A percentile compares a stretch with the other conserved stretches of the same genome.
These are phyloP conservation scores for Rhimphoctona megacephalus DNA, from an alignment of 2,888 invertebrate species.

Conservation along the genomic window DNA sequence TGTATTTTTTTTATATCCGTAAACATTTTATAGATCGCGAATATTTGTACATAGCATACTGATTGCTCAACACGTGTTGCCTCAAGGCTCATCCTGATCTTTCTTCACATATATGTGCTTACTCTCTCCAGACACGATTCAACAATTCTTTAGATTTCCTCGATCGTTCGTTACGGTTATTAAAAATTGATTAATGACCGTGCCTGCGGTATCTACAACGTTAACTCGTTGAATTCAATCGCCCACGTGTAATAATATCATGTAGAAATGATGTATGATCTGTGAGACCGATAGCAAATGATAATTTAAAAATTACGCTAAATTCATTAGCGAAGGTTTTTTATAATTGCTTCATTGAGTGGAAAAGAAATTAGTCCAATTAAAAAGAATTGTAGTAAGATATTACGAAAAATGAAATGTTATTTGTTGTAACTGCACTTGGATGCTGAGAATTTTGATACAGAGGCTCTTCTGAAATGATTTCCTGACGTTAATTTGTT, in stretches of 20 bases:
- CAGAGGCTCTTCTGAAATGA: not conserved
- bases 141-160: conserved; percentile 59
- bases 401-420: not conserved
- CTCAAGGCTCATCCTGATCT: conserved; percentile 49
- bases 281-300: conserved; percentile 5
- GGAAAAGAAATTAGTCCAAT: not conserved
- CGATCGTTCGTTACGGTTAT: conserved; percentile 61
- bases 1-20: not conserved
- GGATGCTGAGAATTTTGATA: not conserved
- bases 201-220: conserved; percentile 35
- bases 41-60: conserved; percentile 16
- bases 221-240: conserved; percentile 35
- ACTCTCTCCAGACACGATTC: conserved; percentile 41
- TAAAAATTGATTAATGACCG: conserved; percentile 60
- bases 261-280: conserved; percentile 29
- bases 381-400: not conserved
- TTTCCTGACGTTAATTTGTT: not conserved
- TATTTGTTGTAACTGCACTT: not conserved
- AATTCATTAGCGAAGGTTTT: conserved; percentile 2
- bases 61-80: conserved; percentile 40
- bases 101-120: conserved; percentile 27
- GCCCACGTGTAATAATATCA: conserved; percentile 50
- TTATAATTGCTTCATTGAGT: not conserved
- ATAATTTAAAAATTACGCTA: conserved; percentile 13
- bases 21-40: not conserved